A percentile compares a stretch with the other conserved stretches of the same genome.
phyloP scores from a whole-genome alignment of 1,140 invertebrate genomes.

The Nylanderia fulva region DNA sequence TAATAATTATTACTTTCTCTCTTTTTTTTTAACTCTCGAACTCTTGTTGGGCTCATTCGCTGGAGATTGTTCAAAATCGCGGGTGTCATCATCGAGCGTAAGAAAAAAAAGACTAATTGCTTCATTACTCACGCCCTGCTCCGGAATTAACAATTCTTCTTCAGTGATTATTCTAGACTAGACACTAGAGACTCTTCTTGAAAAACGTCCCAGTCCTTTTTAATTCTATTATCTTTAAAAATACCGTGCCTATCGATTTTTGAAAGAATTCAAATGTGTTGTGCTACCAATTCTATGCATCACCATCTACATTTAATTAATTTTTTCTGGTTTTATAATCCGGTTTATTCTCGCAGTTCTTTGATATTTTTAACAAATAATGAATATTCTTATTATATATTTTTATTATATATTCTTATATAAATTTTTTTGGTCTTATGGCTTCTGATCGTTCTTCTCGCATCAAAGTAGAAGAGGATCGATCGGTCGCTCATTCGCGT shows the following conservation, averaged over 20 bases:
- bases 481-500: constrained; percentile 35
- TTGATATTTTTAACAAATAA: no score
- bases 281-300: background rate
- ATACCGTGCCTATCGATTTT: background rate
- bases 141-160: background rate
- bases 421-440: background rate
- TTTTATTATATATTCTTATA: no score
- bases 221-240: background rate
- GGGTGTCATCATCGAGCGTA: background rate
- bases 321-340: background rate
- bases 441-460: background rate
- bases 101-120: background rate
- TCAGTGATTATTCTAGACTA: background rate
- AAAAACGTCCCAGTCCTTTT: background rate
- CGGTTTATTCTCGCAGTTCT: background rate
- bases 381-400: no score
- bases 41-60: background rate
- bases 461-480: constrained; percentile 4
- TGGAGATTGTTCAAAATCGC: background rate
- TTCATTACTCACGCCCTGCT: background rate
- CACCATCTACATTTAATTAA: background rate
- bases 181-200: background rate
- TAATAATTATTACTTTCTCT: background rate
- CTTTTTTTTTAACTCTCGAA: no score
- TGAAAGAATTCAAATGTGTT: background rate